phyloP scores from a whole-genome alignment of 2,113 vertebrate species.

The Sebastes fasciatus region DNA sequence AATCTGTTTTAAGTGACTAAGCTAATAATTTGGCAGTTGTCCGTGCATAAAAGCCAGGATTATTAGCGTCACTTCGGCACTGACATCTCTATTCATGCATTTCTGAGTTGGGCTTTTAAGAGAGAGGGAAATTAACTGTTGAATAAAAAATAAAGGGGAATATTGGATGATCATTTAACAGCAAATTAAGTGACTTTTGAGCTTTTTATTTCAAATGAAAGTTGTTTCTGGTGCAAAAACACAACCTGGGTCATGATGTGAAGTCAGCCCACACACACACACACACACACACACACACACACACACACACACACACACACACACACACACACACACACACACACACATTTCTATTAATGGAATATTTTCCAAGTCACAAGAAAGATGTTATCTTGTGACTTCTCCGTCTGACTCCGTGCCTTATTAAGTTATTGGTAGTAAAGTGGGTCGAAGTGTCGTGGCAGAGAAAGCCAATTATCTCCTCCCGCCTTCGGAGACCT shows the following conservation, averaged over 20 bases:
- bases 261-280: not conserved
- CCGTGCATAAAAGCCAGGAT: not conserved
- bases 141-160: slow-evolving; percentile 11
- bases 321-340: slow-evolving; percentile 1
- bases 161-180: not conserved
- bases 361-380: slow-evolving; percentile 27
- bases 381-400: slow-evolving; percentile 43
- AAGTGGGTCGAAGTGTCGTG: slow-evolving; percentile 77
- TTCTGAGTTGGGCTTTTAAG: slow-evolving; percentile 7
- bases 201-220: slow-evolving; percentile 7
- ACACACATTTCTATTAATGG: not conserved
- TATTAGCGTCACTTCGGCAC: not conserved
- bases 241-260: slow-evolving; percentile 2
- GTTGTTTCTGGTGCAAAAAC: slow-evolving; percentile 7
- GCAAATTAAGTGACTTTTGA: slow-evolving; percentile 8
- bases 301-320: not conserved
- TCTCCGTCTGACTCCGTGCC: slow-evolving; percentile 56
- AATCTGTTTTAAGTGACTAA: not conserved
- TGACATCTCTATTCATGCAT: slow-evolving; percentile 9
- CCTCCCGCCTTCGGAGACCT: slow-evolving; percentile 59
- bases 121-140: not conserved
- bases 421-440: slow-evolving; percentile 75
- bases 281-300: not conserved
- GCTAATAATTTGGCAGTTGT: not conserved
- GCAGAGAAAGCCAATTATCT: slow-evolving; percentile 78